Percentiles rank a stretch among this genome's conserved stretches.
Conservation (phyloP, 2,888 invertebrate genomes). For the Drosophila cognata region DNA sequence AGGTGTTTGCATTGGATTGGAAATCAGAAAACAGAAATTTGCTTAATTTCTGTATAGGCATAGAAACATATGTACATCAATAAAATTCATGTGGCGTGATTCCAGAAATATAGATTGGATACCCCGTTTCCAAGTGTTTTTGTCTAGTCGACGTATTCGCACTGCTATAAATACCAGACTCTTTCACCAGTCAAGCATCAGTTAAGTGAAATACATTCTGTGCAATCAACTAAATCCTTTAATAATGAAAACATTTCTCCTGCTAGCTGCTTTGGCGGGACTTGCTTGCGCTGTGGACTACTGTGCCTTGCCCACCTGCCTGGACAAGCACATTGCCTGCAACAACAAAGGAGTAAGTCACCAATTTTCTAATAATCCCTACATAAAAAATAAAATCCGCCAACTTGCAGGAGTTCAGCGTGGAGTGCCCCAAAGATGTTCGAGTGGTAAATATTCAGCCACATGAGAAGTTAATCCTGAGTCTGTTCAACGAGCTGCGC, state of each 20-base stretch:
- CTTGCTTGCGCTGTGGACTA: conserved; percentile 47
- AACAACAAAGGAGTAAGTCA: conserved; percentile 62
- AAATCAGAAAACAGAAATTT: conserved; percentile 10
- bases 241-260: conserved; percentile 20
- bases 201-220: conserved; percentile 8
- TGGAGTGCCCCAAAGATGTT: conserved; percentile 53
- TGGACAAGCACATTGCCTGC: conserved; percentile 67
- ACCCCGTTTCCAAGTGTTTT: neutral
- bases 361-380: neutral
- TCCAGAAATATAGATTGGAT: neutral
- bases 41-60: neutral
- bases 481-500: conserved; percentile 56
- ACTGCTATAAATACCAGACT: conserved; percentile 24
- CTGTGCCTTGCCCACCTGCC: conserved; percentile 61
- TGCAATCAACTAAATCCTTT: neutral
- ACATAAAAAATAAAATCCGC: no score
- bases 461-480: conserved; percentile 52
- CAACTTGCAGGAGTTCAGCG: conserved; percentile 46
- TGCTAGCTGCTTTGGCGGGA: conserved; percentile 10
- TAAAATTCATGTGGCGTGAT: neutral
- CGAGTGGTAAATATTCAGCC: conserved; percentile 35
- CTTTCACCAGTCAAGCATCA: conserved; percentile 5
- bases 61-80: neutral
- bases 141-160: neutral
- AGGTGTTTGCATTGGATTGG: conserved; percentile 20